phyloP scores from a whole-genome alignment of 2,113 vertebrate genomes.

The Aramus guarauna region DNA sequence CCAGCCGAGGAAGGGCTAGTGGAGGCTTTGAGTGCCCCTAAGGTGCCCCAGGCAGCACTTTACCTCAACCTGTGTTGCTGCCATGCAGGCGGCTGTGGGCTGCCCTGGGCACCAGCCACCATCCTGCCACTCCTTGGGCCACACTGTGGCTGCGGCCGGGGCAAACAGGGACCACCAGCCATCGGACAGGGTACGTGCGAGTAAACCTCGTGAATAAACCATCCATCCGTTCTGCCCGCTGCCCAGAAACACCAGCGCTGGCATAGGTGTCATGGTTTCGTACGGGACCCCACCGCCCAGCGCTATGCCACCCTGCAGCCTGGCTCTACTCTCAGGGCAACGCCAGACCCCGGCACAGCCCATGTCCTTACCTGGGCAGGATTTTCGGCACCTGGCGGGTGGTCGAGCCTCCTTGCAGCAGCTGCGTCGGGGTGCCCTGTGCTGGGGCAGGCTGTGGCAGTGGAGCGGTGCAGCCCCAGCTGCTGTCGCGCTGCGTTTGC shows the following conservation, averaged over 20 bases:
- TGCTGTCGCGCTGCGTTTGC: accelerated
- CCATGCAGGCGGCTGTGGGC: not conserved
- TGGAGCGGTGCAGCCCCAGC: not conserved
- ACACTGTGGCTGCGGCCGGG: accelerated
- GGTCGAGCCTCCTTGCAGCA: not conserved
- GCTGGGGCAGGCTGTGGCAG: not conserved
- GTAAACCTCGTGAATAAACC: not conserved
- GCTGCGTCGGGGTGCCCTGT: not conserved
- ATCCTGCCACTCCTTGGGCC: not conserved
- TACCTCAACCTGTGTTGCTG: not conserved
- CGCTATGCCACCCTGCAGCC: not conserved
- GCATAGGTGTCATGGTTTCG: not conserved
- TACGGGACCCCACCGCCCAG: not conserved
- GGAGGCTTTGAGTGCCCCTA: not conserved
- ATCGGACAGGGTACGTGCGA: not conserved
- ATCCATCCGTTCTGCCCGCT: not conserved
- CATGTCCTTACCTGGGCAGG: not conserved
- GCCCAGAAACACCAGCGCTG: not conserved
- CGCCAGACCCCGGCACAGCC: not conserved
- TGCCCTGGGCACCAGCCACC: not conserved
- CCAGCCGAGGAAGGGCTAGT: not conserved
- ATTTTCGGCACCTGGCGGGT: not conserved
- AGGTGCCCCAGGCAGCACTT: not conserved
- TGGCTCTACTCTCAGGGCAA: not conserved
- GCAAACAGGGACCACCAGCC: accelerated